These are phyloP conservation scores for Falco biarmicus DNA, from an alignment of 2,797 vertebrate genomes.

Conservation along the genomic window DNA sequence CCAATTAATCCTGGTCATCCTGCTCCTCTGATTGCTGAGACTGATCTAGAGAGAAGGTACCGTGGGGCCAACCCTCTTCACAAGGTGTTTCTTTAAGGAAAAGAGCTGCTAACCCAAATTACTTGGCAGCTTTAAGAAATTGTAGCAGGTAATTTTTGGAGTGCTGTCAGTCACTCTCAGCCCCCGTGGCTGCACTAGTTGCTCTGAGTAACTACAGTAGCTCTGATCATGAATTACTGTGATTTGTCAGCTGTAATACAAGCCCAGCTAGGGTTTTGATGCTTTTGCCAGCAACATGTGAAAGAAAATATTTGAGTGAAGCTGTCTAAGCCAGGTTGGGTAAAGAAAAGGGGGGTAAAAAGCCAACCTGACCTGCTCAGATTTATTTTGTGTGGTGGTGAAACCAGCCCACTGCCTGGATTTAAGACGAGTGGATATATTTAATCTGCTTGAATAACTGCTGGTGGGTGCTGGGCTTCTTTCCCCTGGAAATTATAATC, in stretches of 20 bases:
- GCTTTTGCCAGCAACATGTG: slow-evolving; percentile 56
- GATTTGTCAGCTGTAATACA: slow-evolving; percentile 72
- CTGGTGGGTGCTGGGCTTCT: neutral
- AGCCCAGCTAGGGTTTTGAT: slow-evolving; percentile 62
- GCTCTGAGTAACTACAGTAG: slow-evolving; percentile 52
- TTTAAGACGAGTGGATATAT: slow-evolving; percentile 30
- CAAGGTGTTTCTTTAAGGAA: neutral
- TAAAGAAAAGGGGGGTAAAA: neutral
- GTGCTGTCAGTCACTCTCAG: slow-evolving; percentile 45
- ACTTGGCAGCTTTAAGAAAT: slow-evolving; percentile 39
- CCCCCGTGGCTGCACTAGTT: slow-evolving; percentile 29
- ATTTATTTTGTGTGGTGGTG: slow-evolving; percentile 28
- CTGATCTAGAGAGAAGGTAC: neutral
- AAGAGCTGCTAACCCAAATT: slow-evolving; percentile 43
- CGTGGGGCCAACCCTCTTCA: neutral
- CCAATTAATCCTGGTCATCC: neutral
- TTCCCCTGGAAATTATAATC: slow-evolving; percentile 33
- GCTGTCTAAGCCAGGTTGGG: slow-evolving; percentile 19
- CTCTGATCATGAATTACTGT: slow-evolving; percentile 69
- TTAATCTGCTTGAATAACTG: slow-evolving; percentile 21
- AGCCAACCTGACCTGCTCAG: neutral
- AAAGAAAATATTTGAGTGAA: slow-evolving; percentile 65
- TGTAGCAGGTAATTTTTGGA: slow-evolving; percentile 58
- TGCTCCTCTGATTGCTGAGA: neutral
- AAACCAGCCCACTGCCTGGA: slow-evolving; percentile 19